A percentile compares a stretch with the other conserved stretches of the same genome.
Evolutionary conservation across 2,888 invertebrate species (phyloP).

Genomic region (Cabera pusaria): DNA sequence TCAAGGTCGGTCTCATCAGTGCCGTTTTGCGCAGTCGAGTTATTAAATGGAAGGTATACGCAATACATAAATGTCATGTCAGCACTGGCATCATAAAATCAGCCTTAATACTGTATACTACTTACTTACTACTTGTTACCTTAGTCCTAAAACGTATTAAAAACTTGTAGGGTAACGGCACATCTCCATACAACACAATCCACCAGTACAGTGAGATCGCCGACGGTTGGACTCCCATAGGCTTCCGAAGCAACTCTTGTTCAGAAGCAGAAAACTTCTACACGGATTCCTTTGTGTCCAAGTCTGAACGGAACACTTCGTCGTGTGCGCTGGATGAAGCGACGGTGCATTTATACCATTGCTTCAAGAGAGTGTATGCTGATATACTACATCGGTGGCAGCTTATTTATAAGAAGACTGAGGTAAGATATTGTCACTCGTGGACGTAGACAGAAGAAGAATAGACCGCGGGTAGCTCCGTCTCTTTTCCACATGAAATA

Average conservation of each 20-base stretch:
- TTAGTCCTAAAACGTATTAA: too few relatives aligned
- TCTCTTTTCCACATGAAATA: too few relatives aligned
- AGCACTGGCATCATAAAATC: too few relatives aligned
- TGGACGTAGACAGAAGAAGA: too few relatives aligned
- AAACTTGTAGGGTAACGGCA: slow-evolving; percentile 81
- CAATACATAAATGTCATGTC: too few relatives aligned
- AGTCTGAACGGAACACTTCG: slow-evolving; percentile 59
- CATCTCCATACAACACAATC: slow-evolving; percentile 96
- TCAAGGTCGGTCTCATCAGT: too few relatives aligned
- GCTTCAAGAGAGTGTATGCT: slow-evolving; percentile 93
- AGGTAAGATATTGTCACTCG: too few relatives aligned
- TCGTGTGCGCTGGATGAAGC: slow-evolving; percentile 72
- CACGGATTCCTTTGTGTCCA: slow-evolving; percentile 63
- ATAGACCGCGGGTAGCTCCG: too few relatives aligned
- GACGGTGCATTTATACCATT: slow-evolving; percentile 87
- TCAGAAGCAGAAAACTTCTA: slow-evolving; percentile 91
- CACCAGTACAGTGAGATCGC: slow-evolving; percentile 89
- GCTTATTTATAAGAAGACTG: slow-evolving; percentile 89
- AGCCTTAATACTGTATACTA: too few relatives aligned
- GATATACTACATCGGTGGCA: slow-evolving; percentile 95
- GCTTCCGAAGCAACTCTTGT: slow-evolving; percentile 93
- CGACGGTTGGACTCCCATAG: slow-evolving; percentile 89
- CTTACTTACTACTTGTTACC: too few relatives aligned
- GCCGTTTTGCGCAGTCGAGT: too few relatives aligned
- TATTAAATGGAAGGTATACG: too few relatives aligned